phyloP scores from a whole-genome alignment of 1,140 invertebrate genomes.

The Drosophila mojavensis region DNA sequence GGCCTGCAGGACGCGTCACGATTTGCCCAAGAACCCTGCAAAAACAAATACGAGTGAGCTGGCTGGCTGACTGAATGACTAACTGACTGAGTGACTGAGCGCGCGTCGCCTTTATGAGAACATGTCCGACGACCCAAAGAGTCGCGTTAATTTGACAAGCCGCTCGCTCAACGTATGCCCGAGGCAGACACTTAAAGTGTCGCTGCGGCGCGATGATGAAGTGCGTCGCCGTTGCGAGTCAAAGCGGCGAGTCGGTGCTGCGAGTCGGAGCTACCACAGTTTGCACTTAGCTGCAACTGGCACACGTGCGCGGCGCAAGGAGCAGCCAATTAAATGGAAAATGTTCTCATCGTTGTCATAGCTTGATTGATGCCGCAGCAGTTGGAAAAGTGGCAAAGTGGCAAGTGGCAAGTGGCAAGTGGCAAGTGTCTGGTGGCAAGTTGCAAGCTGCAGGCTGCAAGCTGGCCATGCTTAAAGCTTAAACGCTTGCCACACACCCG shows the following conservation, averaged over 20 bases:
- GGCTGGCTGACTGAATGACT: neutral
- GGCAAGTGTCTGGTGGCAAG: neutral
- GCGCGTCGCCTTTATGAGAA: slow-evolving; percentile 24
- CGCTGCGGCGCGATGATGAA: slow-evolving; percentile 43
- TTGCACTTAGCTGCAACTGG: slow-evolving; percentile 51
- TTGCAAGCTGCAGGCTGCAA: slow-evolving; percentile 1
- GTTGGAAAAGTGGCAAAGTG: slow-evolving; percentile 9
- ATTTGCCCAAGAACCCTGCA: slow-evolving; percentile 8
- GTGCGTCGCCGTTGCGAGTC: slow-evolving; percentile 17
- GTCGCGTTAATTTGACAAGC: slow-evolving; percentile 69
- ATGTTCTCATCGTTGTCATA: slow-evolving; percentile 67
- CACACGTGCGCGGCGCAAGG: slow-evolving; percentile 16
- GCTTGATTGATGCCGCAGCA: slow-evolving; percentile 64
- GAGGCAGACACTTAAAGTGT: slow-evolving; percentile 35
- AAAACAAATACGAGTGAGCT: slow-evolving; percentile 44
- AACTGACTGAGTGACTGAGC: too few relatives aligned
- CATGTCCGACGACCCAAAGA: slow-evolving; percentile 25
- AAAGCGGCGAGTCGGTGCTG: slow-evolving; percentile 12
- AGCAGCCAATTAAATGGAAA: slow-evolving; percentile 69
- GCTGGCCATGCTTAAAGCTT: neutral
- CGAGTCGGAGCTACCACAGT: slow-evolving; percentile 29
- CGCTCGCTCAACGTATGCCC: slow-evolving; percentile 1
- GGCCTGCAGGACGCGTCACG: neutral
- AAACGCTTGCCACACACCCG: slow-evolving; percentile 16
- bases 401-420: neutral